These are phyloP conservation scores for Heliothis virescens DNA, from an alignment of 1,140 invertebrate species.

Conservation along the genomic window DNA sequence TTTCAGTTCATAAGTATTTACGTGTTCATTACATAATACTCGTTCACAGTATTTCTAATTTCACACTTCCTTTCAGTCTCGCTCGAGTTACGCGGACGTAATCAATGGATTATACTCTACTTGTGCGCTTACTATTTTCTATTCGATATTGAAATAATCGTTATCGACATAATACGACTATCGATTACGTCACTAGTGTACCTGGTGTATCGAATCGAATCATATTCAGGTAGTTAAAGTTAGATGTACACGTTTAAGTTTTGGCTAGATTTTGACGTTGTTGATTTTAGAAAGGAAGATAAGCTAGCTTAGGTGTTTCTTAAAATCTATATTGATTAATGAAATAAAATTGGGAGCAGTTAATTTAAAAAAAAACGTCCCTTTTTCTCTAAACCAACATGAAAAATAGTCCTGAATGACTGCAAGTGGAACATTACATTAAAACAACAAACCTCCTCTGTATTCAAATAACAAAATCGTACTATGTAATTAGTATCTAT, in stretches of 20 bases:
- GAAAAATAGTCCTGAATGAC: too few relatives aligned
- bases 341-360: too few relatives aligned
- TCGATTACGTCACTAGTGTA: conserved; percentile 2
- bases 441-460: too few relatives aligned
- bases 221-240: background rate
- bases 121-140: conserved; percentile 15
- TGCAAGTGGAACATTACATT: too few relatives aligned
- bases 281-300: too few relatives aligned
- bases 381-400: too few relatives aligned
- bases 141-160: conserved; percentile 22
- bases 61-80: background rate
- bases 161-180: conserved; percentile 10
- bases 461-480: background rate
- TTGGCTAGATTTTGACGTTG: too few relatives aligned
- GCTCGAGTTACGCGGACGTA: background rate
- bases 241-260: background rate
- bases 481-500: too few relatives aligned
- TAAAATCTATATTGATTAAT: too few relatives aligned
- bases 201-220: background rate
- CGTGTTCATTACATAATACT: background rate
- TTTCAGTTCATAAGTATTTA: too few relatives aligned
- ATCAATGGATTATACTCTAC: conserved; percentile 1
- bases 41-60: conserved; percentile 1
- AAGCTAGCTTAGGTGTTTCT: too few relatives aligned
- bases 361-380: too few relatives aligned